These are phyloP conservation scores for Linyphia triangularis DNA, from an alignment of 2,888 invertebrate genomes.

Conservation along the genomic window DNA sequence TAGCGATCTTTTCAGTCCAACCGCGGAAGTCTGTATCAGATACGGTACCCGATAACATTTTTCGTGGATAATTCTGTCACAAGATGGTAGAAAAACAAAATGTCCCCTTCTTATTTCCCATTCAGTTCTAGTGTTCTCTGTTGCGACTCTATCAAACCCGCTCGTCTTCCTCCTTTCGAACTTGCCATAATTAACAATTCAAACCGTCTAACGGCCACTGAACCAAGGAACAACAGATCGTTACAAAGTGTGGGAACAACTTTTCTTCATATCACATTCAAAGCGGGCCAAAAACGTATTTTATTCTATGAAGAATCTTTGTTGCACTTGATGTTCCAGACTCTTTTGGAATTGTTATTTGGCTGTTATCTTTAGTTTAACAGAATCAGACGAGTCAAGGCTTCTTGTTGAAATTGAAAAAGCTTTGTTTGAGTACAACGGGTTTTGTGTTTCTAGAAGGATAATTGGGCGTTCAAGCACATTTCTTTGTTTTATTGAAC, in stretches of 20 bases:
- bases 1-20: conserved; percentile 6
- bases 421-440: conserved; percentile 46
- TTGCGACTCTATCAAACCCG: neutral
- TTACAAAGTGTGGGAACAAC: conserved; percentile 52
- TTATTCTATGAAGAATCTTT: conserved; percentile 15
- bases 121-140: conserved; percentile 16
- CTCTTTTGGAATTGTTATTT: conserved; percentile 7
- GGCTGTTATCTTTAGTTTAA: conserved; percentile 21
- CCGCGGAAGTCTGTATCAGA: conserved; percentile 19
- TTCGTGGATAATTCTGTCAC: conserved; percentile 34
- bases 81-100: conserved; percentile 45
- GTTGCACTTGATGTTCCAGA: conserved; percentile 10
- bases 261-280: neutral
- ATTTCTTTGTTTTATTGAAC: conserved; percentile 41
- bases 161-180: conserved; percentile 10
- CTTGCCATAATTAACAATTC: conserved; percentile 55
- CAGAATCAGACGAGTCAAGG: conserved; percentile 48
- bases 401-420: neutral
- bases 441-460: conserved; percentile 42
- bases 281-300: neutral
- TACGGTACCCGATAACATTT: conserved; percentile 9
- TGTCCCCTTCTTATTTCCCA: conserved; percentile 14
- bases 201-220: conserved; percentile 61
- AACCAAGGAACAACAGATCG: conserved; percentile 52
- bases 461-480: conserved; percentile 58